Base-by-base conservation (phyloP, 2,888 invertebrate genomes). In the Mactromeris polynyma region DNA sequence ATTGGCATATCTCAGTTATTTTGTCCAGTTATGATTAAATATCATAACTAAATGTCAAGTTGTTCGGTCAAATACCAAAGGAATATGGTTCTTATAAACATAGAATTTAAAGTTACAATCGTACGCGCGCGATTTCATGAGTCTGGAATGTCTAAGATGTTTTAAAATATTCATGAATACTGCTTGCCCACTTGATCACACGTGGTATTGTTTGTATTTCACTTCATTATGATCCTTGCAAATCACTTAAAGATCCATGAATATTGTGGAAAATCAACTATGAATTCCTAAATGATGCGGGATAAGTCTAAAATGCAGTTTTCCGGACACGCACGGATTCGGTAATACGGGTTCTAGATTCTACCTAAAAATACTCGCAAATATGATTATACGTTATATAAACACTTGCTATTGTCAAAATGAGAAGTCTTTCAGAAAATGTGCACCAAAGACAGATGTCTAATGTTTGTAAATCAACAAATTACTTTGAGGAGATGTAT, bases 181-280 rank as follows among this genome's bases (percentile, higher is more conserved):
- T 36, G 31, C 36, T 36, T 73, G 73, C 36, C 73, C 73, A 73
- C 78, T 84, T 78, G n/a, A 38, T 26, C 81, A 69, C 92, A 89
- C 86, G 90, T 90, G 90, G 69, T 79, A 38, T 26, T 92, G 80
- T 92, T 92, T 89, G 86, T 81, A 69, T 40, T 87, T 54, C 87
- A 78, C 90, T 92, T 90, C 86, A 92, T 90, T 84, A 81, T 78
- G 81, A 91, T 90, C 89, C 91, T 87, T 90, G 42, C 77, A 31
- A 79, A 77, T 42, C 85, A 80, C 58, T 79, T 82, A 73, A 81
- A 83, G 31, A 73, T 69, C 40, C 73, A 82, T 33, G 73, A 33
- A 31, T 78, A 73, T 51, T 54, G 38, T 73, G 31, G 33, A 85
- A 69, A 73, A 21, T 31, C 58, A 46, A 11, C 83, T 46, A 46